Evolutionary conservation across 2,113 vertebrate species (phyloP), one percentile per base, ranked within the genome.

Genomic region (Brienomyrus brachyistius): DNA sequence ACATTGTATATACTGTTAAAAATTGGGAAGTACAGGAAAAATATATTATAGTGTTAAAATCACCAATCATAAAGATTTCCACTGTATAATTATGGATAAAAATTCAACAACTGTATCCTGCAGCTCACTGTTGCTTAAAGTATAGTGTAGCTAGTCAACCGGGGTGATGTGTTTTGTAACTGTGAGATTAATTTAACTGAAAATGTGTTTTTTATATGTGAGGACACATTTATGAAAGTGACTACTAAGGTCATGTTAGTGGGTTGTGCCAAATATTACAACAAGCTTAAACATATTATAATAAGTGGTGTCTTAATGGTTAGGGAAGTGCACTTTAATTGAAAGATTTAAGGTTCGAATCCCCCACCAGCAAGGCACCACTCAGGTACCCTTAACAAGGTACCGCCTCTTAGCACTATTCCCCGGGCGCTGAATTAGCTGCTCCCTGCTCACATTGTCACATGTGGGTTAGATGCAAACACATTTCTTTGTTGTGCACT

Each of bases 21-120:
- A n/a, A 90, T 62, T 74, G 59, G 82, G 59, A 70, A 74, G 87
- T 89, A 62, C 85, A 56, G 86, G 90, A 91, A 62, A 89, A 90
- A 91, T 90, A 91, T 91, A 88, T 90, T 83, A 90, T 56, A 88
- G 31, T 88, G 89, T 91, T 89, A 87, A 89, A 40, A 47, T 43
- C 23, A 86, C 31, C 9, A 77, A 59, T 85, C 56, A 45, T 5
- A 52, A 27, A 86, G n/a, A 77, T 77, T 77, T 40, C 74, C 31
- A 77, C 0, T 43, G 11, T 43, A 19, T 77, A 35, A 13, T 43
- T 77, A 43, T 19, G 19, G 5, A 17, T 43, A 13, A 77, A 77
- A 77, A 77, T 7, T 77, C 74, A 77, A 77, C n/a, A 77, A 19
- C 6, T 43, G 13, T 43, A 77, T 77, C 35, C 5, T 43, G 35